These are phyloP conservation scores for Mormyrus hasselquistii DNA, from an alignment of 2,797 vertebrate species.

Conservation along the genomic window DNA sequence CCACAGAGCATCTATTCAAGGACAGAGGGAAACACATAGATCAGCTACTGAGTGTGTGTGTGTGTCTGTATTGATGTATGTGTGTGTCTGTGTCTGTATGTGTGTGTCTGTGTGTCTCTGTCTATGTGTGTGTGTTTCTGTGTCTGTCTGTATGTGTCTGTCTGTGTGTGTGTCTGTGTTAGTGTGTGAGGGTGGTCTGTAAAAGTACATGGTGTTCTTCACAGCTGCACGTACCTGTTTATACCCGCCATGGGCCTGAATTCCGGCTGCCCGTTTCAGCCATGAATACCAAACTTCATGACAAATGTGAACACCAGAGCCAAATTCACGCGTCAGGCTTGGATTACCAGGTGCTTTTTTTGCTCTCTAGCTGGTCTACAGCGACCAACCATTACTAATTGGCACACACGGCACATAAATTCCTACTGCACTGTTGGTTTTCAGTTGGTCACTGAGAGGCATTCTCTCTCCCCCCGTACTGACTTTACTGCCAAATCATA, in stretches of 20 bases:
- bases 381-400: not conserved
- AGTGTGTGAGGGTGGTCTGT: not conserved
- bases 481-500: not conserved
- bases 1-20: slow-evolving; percentile 34
- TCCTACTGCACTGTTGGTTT: not conserved
- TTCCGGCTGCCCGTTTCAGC: not conserved
- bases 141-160: not conserved
- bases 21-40: slow-evolving; percentile 20
- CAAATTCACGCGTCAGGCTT: not conserved
- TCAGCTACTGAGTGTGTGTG: not conserved
- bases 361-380: not conserved
- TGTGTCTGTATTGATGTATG: not conserved
- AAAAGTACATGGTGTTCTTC: not conserved
- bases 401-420: too few relatives aligned
- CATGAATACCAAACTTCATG: not conserved
- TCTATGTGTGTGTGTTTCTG: not conserved
- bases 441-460: not conserved
- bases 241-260: not conserved
- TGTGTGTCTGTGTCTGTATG: not conserved
- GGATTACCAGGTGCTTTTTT: not conserved
- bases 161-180: not conserved
- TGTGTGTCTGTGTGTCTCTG: not conserved
- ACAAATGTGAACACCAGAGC: not conserved
- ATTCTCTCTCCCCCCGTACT: not conserved
- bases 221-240: not conserved